Evolutionary conservation across 1,140 invertebrate species (phyloP).

Genomic region (Atta cephalotes): DNA sequence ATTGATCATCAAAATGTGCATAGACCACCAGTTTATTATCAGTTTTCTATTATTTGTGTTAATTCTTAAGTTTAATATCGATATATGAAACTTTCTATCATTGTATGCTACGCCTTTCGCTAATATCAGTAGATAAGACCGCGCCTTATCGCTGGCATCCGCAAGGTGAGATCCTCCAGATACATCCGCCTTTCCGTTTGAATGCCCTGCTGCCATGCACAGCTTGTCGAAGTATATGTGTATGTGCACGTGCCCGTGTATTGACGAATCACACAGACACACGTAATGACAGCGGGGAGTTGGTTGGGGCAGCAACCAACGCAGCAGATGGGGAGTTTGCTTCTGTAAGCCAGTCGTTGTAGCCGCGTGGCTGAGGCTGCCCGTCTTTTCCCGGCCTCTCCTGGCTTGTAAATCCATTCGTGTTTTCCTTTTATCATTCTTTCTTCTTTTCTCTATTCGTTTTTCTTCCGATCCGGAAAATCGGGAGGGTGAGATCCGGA

Average conservation of each 20-base stretch:
- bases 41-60: neutral
- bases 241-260: neutral
- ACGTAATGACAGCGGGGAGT: constrained; percentile 78
- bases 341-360: constrained; percentile 82
- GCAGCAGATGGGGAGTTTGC: constrained; percentile 81
- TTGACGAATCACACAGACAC: constrained; percentile 72
- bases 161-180: constrained; percentile 62
- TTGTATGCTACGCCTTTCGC: neutral
- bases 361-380: constrained; percentile 82
- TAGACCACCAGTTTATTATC: neutral
- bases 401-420: constrained; percentile 61
- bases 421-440: constrained; percentile 51
- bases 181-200: constrained; percentile 66
- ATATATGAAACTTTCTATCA: constrained; percentile 24
- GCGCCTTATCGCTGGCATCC: constrained; percentile 61
- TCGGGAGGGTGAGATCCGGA: constrained; percentile 47
- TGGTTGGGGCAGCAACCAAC: constrained; percentile 73
- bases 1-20: neutral
- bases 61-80: neutral
- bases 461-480: constrained; percentile 50
- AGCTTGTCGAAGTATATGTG: constrained; percentile 33
- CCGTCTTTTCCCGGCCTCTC: constrained; percentile 77
- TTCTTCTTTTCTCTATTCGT: constrained; percentile 34
- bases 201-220: constrained; percentile 63
- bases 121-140: constrained; percentile 54